Evolutionary conservation across 2,797 vertebrate genomes (phyloP).

Genomic region (Emys orbicularis): DNA sequence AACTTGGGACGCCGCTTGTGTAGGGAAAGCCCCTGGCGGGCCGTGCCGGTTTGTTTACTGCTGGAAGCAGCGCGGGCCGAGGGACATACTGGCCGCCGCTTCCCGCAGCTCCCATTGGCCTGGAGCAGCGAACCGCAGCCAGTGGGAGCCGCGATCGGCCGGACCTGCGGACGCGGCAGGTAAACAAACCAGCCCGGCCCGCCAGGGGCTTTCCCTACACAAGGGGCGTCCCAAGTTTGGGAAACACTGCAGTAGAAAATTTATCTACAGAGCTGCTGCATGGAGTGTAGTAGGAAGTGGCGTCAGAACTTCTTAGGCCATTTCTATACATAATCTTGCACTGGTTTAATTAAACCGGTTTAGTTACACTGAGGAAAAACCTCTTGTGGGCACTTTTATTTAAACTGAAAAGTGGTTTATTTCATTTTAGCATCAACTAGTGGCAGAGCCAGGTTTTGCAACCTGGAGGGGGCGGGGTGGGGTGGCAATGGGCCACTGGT

Average conservation of each 20-base stretch:
- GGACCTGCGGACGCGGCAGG: too few relatives aligned
- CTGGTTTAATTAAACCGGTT: not conserved
- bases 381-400: not conserved
- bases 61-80: too few relatives aligned
- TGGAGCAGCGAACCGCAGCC: too few relatives aligned
- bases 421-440: not conserved
- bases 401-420: slow-evolving; percentile 13
- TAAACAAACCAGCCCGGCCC: too few relatives aligned
- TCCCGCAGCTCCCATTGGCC: too few relatives aligned
- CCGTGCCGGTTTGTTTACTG: too few relatives aligned
- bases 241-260: not conserved
- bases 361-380: not conserved
- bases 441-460: not conserved
- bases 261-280: not conserved
- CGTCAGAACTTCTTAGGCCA: not conserved
- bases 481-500: not conserved
- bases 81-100: too few relatives aligned
- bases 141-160: too few relatives aligned
- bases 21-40: too few relatives aligned
- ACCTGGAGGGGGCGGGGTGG: not conserved
- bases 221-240: too few relatives aligned
- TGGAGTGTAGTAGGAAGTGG: not conserved
- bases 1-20: too few relatives aligned
- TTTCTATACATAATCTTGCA: not conserved
- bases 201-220: too few relatives aligned